Conservation (phyloP, 2,888 invertebrate genomes). For the Latheticus oryzae region DNA sequence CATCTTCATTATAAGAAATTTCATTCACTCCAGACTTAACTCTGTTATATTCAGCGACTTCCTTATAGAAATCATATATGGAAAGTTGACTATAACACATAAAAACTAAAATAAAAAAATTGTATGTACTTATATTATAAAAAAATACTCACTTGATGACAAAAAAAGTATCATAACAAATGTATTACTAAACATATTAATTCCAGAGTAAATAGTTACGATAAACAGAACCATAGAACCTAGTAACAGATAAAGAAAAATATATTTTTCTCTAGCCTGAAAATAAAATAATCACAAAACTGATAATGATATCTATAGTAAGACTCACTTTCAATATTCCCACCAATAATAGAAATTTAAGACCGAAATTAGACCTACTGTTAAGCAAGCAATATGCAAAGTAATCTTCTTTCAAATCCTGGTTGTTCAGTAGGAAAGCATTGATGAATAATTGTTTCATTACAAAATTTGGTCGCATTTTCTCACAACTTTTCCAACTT, state of each 20-base stretch:
- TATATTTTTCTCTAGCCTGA: conserved; percentile 54
- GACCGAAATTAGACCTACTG: conserved; percentile 17
- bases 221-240: conserved; percentile 54
- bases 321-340: conserved; percentile 15
- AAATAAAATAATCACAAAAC: conserved; percentile 46
- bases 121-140: neutral
- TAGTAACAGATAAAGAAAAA: conserved; percentile 54
- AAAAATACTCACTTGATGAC: no score
- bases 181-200: conserved; percentile 50
- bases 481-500: neutral
- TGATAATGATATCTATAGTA: no score
- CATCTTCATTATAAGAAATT: conserved; percentile 46
- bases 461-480: conserved; percentile 13
- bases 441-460: neutral
- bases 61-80: conserved; percentile 54
- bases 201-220: conserved; percentile 53
- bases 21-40: conserved; percentile 55
- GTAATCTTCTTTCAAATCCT: conserved; percentile 13
- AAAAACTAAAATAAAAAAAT: conserved; percentile 47
- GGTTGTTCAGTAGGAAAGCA: neutral
- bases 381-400: conserved; percentile 8
- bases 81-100: conserved; percentile 56
- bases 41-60: conserved; percentile 54
- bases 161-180: conserved; percentile 42
- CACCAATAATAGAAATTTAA: conserved; percentile 10